Evolutionary conservation across 2,113 vertebrate genomes (phyloP), one percentile per base, ranked within the genome.

Genomic region (Boulengeromyrus knoepffleri): DNA sequence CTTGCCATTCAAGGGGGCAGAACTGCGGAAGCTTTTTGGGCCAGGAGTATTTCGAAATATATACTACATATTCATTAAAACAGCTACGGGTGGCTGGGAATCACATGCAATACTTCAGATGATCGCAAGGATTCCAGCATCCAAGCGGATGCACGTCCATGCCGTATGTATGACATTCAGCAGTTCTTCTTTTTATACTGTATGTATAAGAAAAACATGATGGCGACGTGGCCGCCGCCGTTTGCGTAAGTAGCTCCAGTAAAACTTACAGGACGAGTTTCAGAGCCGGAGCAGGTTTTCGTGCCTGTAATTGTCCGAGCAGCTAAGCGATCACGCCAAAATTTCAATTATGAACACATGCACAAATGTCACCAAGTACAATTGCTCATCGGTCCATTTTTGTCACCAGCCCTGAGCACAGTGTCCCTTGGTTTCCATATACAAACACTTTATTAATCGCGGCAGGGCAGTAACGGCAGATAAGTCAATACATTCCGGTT

Each of bases 241-340:
- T 39, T 45, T 45, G 77, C 77, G 8, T 83, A 45, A 83, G 77
- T 83, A 46, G 83, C 83, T 47, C 42, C 19, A 85, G n/a, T 4
- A 52, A 53, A 53, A 87, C 85, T 50, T 27, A n/a, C 74, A 50
- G 46, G 74, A 88, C 87, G 21, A 77, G 91, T 91, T 91, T 88
- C 45, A 36, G 13, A 53, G 12, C 0, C 3, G 31, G 87, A 45
- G 52, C 53, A 62, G 53, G 2, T 77, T 77, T 36, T 39, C 36
- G 36, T 77, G 70, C 8, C n/a, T 66, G 8, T 27, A 66, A 66
- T 62, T 62, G 24, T 62, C 56, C 21, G 56, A 62, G 56, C 56
- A 62, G 7, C 56, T 31, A 5, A 15, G 10, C 66, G 31, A 74
- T 74, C 7, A 74, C n/a, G 31, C 8, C 24, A 36, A 74, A 31